phyloP scores from a whole-genome alignment of 2,888 invertebrate genomes.

The Coleophora flavipennella region DNA sequence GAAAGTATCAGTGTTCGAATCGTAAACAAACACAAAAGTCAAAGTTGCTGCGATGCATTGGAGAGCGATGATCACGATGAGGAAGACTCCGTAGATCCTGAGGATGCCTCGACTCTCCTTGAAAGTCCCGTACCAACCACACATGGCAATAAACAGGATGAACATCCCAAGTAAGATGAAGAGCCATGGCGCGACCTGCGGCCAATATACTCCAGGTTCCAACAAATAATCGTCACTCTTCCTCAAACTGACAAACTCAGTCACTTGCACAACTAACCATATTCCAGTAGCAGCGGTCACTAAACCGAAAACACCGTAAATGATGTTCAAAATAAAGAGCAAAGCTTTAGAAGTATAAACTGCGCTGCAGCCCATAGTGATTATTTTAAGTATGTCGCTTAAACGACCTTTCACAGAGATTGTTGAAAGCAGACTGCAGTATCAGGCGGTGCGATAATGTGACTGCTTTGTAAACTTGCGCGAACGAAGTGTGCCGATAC shows the following conservation, averaged over 20 bases:
- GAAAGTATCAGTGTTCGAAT: conserved; percentile 58
- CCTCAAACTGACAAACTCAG: conserved; percentile 54
- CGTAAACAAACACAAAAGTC: conserved; percentile 62
- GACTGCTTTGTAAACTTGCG: conserved; percentile 52
- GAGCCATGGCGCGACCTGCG: conserved; percentile 65
- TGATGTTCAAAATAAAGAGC: conserved; percentile 53
- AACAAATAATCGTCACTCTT: conserved; percentile 60
- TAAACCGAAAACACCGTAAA: conserved; percentile 59
- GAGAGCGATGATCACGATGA: conserved; percentile 45
- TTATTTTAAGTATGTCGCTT: conserved; percentile 11
- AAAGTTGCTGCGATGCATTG: conserved; percentile 53
- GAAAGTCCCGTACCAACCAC: conserved; percentile 58
- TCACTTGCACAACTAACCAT: conserved; percentile 64
- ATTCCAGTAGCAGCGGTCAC: conserved; percentile 58
- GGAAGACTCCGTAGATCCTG: conserved; percentile 51
- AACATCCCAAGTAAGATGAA: conserved; percentile 55
- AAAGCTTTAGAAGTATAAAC: conserved; percentile 53
- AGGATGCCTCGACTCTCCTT: conserved; percentile 54
- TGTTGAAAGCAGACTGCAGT: conserved; percentile 51
- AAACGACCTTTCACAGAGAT: conserved; percentile 36
- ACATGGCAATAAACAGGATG: conserved; percentile 55
- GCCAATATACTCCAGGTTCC: conserved; percentile 65
- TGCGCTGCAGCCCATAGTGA: conserved; percentile 53
- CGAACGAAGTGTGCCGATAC: too few species aligned
- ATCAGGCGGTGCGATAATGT: conserved; percentile 41